A percentile compares a stretch with the other conserved stretches of the same genome.
Evolutionary conservation across 1,140 invertebrate species (phyloP).

Genomic region (Trichonephila clavata): DNA sequence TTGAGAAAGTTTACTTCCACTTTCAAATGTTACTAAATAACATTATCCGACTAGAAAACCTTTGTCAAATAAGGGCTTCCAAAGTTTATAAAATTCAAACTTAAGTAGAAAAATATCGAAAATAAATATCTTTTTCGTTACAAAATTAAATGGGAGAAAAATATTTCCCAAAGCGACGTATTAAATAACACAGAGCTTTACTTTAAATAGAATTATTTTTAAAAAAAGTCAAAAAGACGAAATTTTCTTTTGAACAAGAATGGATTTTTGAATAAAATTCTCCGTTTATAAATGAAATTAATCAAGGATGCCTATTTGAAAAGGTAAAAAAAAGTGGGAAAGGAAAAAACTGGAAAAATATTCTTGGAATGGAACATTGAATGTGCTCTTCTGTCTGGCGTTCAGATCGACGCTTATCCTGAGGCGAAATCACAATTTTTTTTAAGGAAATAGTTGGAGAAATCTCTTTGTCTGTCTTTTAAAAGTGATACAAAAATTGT

Average conservation of each 20-base stretch:
- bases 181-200: constrained; percentile 15
- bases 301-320: neutral
- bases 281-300: constrained; percentile 51
- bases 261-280: neutral
- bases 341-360: neutral
- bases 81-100: too few species aligned
- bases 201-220: neutral
- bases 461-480: neutral
- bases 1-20: too few species aligned
- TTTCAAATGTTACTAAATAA: too few species aligned
- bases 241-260: neutral
- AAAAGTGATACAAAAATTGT: neutral
- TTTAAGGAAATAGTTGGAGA: neutral
- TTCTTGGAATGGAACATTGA: neutral
- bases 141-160: neutral
- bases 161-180: constrained; percentile 15
- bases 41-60: too few species aligned
- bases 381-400: neutral
- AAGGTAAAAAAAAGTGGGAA: neutral
- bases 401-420: neutral
- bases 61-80: too few species aligned
- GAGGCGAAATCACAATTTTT: neutral
- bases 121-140: neutral
- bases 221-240: neutral
- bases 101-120: neutral